Evolutionary conservation across 2,888 invertebrate genomes (phyloP), one percentile per base, ranked within the genome.

Genomic region (Meteorus colon): DNA sequence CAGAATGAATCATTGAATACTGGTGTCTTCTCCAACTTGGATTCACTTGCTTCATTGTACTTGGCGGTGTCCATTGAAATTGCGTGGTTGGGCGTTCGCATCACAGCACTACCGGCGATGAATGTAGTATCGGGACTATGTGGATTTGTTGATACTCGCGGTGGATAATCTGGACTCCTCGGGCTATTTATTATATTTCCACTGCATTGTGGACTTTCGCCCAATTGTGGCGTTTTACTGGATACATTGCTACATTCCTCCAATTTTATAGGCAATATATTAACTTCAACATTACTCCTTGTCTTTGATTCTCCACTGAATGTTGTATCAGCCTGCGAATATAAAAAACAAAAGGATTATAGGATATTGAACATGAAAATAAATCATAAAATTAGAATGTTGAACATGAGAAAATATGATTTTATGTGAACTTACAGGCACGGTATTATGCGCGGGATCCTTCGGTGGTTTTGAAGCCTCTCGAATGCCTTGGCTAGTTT

Each of bases 141-240:
- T 3, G 84, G 87, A 60, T 86, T 85, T 19, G 80, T 79, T 2
- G 89, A 85, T 27, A 87, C 87, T 74, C 84, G 78, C 1, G 88
- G 87, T 12, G 88, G 89, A 79, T 87, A 89, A 73, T 89, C 89
- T 8, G 88, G 88, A 79, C 89, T 89, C 74, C 85, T 83, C n/a
- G 89, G 88, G 78, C 89, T 88, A 16, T 80, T 82, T n/a, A 85
- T 79, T 48, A 85, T 82, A 63, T 86, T 83, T 3, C 86, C 86
- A 73, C 78, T 81, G 62, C 86, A 85, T 62, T 86, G 86, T 0
- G 87, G 86, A 67, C 88, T 88, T 68, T 89, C 88, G 1, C 86
- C 89, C 12, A 88, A 74, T 71, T 85, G 86, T 0, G 88, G 88
- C n/a, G 83, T 87, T 27, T 84, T 86, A 59, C 83, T 85, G 16